Evolutionary conservation across 2,113 vertebrate genomes (phyloP).

Genomic region (Mormyrus lacerda): DNA sequence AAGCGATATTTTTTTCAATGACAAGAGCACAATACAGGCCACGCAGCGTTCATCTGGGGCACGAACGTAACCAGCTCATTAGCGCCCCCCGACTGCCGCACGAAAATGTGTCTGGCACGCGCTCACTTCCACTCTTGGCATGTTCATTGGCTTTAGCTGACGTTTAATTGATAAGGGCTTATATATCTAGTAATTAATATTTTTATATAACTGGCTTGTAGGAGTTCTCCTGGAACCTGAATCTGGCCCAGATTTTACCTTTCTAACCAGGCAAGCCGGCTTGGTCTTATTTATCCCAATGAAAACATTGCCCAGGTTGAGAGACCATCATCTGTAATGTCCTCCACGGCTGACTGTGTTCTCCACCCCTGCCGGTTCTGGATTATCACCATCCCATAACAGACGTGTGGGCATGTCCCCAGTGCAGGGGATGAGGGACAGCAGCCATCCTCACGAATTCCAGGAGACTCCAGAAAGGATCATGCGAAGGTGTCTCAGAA

Average conservation of each 20-base stretch:
- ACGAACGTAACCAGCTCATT: neutral
- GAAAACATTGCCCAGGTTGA: neutral
- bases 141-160: neutral
- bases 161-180: neutral
- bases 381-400: neutral
- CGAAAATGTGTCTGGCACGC: neutral
- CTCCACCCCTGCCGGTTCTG: neutral
- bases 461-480: neutral
- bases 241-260: neutral
- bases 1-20: neutral
- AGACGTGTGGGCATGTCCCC: neutral
- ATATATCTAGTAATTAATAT: neutral
- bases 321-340: neutral
- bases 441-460: neutral
- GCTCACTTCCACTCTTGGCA: neutral
- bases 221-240: neutral
- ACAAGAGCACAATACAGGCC: neutral
- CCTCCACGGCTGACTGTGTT: neutral
- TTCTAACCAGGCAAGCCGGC: neutral
- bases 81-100: neutral
- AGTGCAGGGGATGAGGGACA: neutral
- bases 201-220: neutral
- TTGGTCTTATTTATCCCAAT: neutral
- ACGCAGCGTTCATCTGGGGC: neutral
- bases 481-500: neutral